phyloP scores from a whole-genome alignment of 2,888 invertebrate genomes.

The Mesorhabditis belari region DNA sequence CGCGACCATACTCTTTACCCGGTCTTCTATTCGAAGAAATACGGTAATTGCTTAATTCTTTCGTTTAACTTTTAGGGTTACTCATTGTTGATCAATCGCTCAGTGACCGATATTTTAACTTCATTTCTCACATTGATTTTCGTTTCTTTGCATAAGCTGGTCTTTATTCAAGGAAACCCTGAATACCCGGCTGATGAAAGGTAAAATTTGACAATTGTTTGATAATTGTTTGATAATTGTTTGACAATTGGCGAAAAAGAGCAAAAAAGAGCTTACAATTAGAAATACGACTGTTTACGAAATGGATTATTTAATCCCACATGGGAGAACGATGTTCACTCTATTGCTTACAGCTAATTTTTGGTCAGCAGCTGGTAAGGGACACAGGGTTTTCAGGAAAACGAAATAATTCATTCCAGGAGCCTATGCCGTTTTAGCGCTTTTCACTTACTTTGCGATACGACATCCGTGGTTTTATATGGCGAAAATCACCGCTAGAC shows the following conservation, averaged over 20 bases:
- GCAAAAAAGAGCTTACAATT: slow-evolving; percentile 2
- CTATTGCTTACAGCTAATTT: slow-evolving; percentile 26
- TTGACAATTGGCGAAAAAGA: no score
- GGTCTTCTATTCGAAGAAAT: no score
- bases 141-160: slow-evolving; percentile 21
- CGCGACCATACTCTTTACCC: no score
- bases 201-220: background rate
- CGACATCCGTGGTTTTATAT: slow-evolving; percentile 22
- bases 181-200: background rate
- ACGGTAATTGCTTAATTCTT: no score
- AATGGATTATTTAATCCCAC: slow-evolving; percentile 26
- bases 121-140: slow-evolving; percentile 24
- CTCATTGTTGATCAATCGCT: slow-evolving; percentile 25
- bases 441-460: slow-evolving; percentile 24
- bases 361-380: slow-evolving; percentile 24
- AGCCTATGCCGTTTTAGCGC: slow-evolving; percentile 25
- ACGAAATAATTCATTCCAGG: background rate
- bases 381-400: background rate
- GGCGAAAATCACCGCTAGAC: slow-evolving; percentile 14
- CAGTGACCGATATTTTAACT: slow-evolving; percentile 28
- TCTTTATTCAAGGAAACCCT: slow-evolving; percentile 2
- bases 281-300: slow-evolving; percentile 8
- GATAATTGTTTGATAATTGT: no score
- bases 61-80: slow-evolving; percentile 10
- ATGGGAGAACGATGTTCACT: slow-evolving; percentile 27